phyloP scores from a whole-genome alignment of 1,140 invertebrate species.

The Trichonephila clavata region DNA sequence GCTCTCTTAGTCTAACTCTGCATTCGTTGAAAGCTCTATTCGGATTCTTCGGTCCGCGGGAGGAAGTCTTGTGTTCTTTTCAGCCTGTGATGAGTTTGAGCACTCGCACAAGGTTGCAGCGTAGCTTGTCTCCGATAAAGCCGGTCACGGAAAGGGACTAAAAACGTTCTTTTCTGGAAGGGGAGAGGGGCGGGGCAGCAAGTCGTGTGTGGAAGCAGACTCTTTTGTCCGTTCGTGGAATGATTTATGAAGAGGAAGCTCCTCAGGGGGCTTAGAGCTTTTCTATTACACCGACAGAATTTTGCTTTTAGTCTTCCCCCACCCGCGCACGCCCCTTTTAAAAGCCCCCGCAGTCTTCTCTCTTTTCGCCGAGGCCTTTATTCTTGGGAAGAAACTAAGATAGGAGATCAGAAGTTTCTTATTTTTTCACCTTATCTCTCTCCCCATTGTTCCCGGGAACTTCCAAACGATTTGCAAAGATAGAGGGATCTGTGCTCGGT shows the following conservation, averaged over 20 bases:
- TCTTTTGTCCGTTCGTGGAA: slow-evolving; percentile 53
- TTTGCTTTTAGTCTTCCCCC: slow-evolving; percentile 44
- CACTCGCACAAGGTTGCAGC: neutral
- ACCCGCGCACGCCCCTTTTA: neutral
- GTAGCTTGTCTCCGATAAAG: neutral
- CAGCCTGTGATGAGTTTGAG: neutral
- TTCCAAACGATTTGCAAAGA: slow-evolving; percentile 16
- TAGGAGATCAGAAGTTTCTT: slow-evolving; percentile 38
- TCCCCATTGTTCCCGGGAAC: slow-evolving; percentile 30
- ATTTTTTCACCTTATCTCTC: slow-evolving; percentile 15
- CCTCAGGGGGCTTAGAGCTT: slow-evolving; percentile 34
- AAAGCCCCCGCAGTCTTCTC: slow-evolving; percentile 34
- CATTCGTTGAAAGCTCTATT: too few relatives aligned
- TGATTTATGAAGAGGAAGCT: slow-evolving; percentile 63
- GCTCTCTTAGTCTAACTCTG: too few relatives aligned
- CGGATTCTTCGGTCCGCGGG: neutral
- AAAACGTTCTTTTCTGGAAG: neutral
- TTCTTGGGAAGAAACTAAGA: slow-evolving; percentile 29
- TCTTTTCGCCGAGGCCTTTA: neutral
- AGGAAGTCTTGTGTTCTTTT: neutral
- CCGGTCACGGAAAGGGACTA: slow-evolving; percentile 36
- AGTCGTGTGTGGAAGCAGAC: neutral
- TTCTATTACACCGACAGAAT: slow-evolving; percentile 59
- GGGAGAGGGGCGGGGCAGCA: neutral
- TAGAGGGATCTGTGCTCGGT: slow-evolving; percentile 3